phyloP scores from a whole-genome alignment of 2,797 vertebrate species.

The Sitta carolinensis region DNA sequence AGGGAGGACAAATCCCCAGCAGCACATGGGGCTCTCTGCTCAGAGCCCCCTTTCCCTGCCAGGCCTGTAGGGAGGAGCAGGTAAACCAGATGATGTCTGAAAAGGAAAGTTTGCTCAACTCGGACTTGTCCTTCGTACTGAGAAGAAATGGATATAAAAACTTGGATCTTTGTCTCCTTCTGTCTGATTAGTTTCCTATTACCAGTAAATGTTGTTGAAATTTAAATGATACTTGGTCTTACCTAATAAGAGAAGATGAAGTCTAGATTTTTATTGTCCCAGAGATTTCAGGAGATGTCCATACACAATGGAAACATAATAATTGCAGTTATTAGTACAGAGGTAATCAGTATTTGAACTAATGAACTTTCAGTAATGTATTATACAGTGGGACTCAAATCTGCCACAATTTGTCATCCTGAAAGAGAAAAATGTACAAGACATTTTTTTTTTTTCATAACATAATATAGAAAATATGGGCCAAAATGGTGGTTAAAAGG shows the following conservation, averaged over 20 bases:
- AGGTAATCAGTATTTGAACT: neutral
- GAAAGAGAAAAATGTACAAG: neutral
- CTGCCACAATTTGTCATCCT: neutral
- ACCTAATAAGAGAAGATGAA: neutral
- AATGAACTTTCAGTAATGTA: neutral
- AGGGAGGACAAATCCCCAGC: fast-evolving
- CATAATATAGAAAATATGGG: neutral
- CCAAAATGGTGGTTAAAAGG: neutral
- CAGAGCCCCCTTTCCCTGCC: neutral
- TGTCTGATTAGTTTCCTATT: neutral
- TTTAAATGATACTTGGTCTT: neutral
- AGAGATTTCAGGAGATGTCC: neutral
- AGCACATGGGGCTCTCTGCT: neutral
- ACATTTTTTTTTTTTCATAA: neutral
- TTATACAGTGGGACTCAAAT: neutral
- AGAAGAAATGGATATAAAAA: neutral
- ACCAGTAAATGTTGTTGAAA: neutral
- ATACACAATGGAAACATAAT: neutral
- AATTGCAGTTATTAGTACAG: neutral
- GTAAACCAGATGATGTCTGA: neutral
- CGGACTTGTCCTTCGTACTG: neutral
- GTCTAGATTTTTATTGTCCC: neutral
- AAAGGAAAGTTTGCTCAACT: neutral
- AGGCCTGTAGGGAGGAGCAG: neutral
- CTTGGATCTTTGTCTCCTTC: neutral